Base-by-base conservation (phyloP, 2,113 vertebrate species). In the Macrotus californicus region DNA sequence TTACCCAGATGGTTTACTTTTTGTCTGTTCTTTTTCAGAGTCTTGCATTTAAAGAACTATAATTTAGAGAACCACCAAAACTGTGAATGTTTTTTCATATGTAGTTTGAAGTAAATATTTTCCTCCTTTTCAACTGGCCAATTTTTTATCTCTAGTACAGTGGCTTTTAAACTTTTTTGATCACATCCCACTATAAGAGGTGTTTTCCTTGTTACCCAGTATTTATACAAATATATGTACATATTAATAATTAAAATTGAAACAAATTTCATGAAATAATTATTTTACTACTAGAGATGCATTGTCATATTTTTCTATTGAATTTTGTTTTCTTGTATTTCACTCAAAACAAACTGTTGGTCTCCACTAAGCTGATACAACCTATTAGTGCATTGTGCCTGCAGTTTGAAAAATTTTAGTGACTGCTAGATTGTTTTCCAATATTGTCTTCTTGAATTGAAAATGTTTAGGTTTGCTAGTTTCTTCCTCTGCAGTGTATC, bases 101-200 rank as follows among this genome's bases (percentile, higher is more conserved):
- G 1, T 95, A 94, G 34, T 82, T 52, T 94, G 34, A 96, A 88
- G 41, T 93, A 83, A 9, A 18, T 79, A 77, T 93, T 96, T 93
- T 82, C 48, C 19, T 91, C 15, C n/a, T 26, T 56, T 93, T 94
- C 39, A 22, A 87, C 69, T 52, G 39, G 46, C 5, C 36, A 39
- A 22, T 85, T 64, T 80, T 90, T 80, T 64, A 56, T 77, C 36
- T 92, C 46, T 70, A 50, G 34, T 69, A 86, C 87, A 87, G 12
- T 90, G 69, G n/a, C 29, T 95, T 87, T 81, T 50, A 81, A 52
- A 59, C 11, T 73, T 64, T 92, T 81, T 80, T 89, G 18, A 69
- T 34, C 15, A 29, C 36, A 54, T 29, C 1, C 59, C n/a, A 84
- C 52, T 70, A 12, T 90, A 61, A 82, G 54, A 84, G 72, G 8